phyloP scores from a whole-genome alignment of 2,888 invertebrate genomes.

The Hypomecis atomaria region DNA sequence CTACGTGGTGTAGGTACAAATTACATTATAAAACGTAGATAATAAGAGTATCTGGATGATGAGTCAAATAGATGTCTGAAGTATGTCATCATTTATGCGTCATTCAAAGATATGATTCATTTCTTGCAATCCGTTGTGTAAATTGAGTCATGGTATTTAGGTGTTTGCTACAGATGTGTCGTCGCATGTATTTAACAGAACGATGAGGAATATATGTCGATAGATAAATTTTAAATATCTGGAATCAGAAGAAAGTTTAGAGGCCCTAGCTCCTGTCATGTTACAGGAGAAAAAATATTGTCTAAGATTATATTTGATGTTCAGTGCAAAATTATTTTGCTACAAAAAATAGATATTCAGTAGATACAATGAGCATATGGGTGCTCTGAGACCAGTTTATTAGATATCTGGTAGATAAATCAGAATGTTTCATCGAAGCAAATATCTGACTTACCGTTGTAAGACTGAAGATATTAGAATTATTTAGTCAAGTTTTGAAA shows the following conservation, averaged over 20 bases:
- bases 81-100: constrained; percentile 9
- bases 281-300: constrained; percentile 27
- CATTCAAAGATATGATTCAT: constrained; percentile 13
- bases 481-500: constrained; percentile 11
- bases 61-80: constrained; percentile 8
- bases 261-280: constrained; percentile 38
- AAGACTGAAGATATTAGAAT: neutral
- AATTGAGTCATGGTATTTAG: constrained; percentile 8
- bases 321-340: neutral
- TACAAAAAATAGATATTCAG: neutral
- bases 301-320: neutral
- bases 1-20: neutral
- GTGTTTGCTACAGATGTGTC: neutral
- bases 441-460: constrained; percentile 28
- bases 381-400: constrained; percentile 24
- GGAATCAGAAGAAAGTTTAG: constrained; percentile 46
- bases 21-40: neutral
- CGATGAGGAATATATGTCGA: neutral
- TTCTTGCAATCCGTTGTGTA: constrained; percentile 12
- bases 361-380: constrained; percentile 36
- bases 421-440: constrained; percentile 13
- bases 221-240: constrained; percentile 30
- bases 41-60: neutral
- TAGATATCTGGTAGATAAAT: constrained; percentile 23
- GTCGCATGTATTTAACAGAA: neutral